Percentiles rank a stretch among this genome's conserved stretches.
Evolutionary conservation across 2,888 invertebrate genomes (phyloP).

Genomic region (Cremastobaeus sp.): DNA sequence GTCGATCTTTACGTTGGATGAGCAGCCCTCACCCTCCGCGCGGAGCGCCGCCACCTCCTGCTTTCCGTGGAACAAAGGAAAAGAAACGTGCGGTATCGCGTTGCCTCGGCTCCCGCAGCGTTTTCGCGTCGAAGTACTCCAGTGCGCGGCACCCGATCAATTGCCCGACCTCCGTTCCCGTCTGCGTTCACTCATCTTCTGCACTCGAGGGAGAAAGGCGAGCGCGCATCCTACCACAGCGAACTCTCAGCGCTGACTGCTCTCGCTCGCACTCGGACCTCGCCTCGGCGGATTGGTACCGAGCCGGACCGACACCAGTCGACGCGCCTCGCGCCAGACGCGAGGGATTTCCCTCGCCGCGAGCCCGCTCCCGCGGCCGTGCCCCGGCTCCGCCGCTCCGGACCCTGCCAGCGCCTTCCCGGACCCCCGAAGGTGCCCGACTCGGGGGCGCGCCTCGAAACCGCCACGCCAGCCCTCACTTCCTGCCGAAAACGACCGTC

Average conservation of each 20-base stretch:
- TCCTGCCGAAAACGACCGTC: slow-evolving; percentile 10
- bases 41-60: slow-evolving; percentile 16
- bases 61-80: slow-evolving; percentile 23
- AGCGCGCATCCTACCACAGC: slow-evolving; percentile 64
- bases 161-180: slow-evolving; percentile 33
- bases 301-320: slow-evolving; percentile 14
- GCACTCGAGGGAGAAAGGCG: slow-evolving; percentile 62
- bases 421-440: background rate
- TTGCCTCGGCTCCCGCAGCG: background rate
- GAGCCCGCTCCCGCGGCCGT: background rate
- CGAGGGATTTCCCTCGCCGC: background rate
- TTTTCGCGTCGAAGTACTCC: slow-evolving; percentile 5
- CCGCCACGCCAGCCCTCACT: slow-evolving; percentile 6
- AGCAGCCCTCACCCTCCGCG: slow-evolving; percentile 4
- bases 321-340: background rate
- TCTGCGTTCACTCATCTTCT: slow-evolving; percentile 42
- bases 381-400: background rate
- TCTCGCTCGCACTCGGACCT: slow-evolving; percentile 62
- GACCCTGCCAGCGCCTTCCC: background rate
- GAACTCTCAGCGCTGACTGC: slow-evolving; percentile 74
- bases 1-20: slow-evolving; percentile 17
- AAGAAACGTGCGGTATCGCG: slow-evolving; percentile 1
- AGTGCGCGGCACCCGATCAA: slow-evolving; percentile 38
- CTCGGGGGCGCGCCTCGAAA: slow-evolving; percentile 37
- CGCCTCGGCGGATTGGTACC: slow-evolving; percentile 14